phyloP scores from a whole-genome alignment of 2,797 vertebrate genomes.

The Acropternis orthonyx region DNA sequence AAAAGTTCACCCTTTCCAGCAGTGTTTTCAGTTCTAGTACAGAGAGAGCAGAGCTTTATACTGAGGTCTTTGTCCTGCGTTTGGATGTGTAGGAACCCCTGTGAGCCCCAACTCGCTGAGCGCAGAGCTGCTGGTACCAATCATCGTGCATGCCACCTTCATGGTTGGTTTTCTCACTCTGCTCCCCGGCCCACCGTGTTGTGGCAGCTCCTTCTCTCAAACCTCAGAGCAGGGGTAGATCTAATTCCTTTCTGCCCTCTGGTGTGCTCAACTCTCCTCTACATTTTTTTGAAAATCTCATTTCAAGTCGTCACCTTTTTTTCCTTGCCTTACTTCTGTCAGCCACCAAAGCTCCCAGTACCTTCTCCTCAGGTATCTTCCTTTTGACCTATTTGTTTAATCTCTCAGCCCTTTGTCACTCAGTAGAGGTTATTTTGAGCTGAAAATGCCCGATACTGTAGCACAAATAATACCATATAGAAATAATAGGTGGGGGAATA shows the following conservation, averaged over 20 bases:
- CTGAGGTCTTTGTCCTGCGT: constrained; percentile 10
- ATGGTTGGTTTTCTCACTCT: background rate
- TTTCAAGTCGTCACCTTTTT: background rate
- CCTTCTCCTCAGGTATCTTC: background rate
- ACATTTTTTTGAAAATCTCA: background rate
- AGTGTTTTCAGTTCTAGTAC: background rate
- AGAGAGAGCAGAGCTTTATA: background rate
- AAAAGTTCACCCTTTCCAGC: background rate
- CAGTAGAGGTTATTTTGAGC: background rate
- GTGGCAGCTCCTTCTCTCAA: background rate
- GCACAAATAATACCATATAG: background rate
- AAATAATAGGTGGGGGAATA: background rate
- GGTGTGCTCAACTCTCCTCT: background rate
- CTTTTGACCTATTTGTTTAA: background rate
- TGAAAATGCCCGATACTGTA: background rate
- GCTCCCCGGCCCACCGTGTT: background rate
- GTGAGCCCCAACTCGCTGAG: fast-evolving
- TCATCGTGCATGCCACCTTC: fast-evolving
- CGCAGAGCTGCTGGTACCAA: background rate
- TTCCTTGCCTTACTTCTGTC: background rate
- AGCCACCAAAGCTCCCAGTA: background rate
- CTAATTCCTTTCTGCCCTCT: background rate
- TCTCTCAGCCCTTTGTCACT: background rate
- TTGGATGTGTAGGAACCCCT: fast-evolving
- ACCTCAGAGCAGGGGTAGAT: background rate